A percentile compares a stretch with the other conserved stretches of the same genome.
phyloP scores from a whole-genome alignment of 2,888 invertebrate genomes.

The Mesochorus sp. region DNA sequence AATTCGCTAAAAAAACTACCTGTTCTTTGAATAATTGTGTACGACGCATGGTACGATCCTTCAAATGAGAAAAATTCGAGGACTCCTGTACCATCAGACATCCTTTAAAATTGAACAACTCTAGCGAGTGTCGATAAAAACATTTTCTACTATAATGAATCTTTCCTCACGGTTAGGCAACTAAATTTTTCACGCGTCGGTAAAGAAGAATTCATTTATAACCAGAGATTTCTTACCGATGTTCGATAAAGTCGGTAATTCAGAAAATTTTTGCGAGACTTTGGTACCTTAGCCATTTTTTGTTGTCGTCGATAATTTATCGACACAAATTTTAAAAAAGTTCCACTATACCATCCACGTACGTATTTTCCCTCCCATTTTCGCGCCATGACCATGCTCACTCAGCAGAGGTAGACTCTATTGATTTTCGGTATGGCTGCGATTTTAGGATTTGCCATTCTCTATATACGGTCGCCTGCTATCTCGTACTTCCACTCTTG shows the following conservation, averaged over 20 bases:
- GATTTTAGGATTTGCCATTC: slow-evolving; percentile 47
- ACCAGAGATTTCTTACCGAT: neutral
- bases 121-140: neutral
- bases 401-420: slow-evolving; percentile 36
- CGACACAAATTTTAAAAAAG: neutral
- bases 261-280: too few species aligned
- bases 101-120: neutral
- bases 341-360: slow-evolving; percentile 10
- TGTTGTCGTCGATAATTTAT: slow-evolving; percentile 24
- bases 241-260: slow-evolving; percentile 15
- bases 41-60: too few species aligned
- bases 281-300: neutral
- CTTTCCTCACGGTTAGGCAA: neutral
- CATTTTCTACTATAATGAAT: neutral
- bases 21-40: too few species aligned
- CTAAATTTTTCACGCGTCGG: neutral
- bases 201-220: neutral
- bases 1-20: too few species aligned
- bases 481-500: slow-evolving; percentile 17
- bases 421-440: slow-evolving; percentile 56
- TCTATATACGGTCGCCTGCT: slow-evolving; percentile 10
- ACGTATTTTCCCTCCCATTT: slow-evolving; percentile 17
- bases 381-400: slow-evolving; percentile 22
- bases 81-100: too few species aligned
- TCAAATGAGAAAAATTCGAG: too few species aligned